Conservation (phyloP, 2,113 vertebrate genomes). For the Ahaetulla prasina region DNA sequence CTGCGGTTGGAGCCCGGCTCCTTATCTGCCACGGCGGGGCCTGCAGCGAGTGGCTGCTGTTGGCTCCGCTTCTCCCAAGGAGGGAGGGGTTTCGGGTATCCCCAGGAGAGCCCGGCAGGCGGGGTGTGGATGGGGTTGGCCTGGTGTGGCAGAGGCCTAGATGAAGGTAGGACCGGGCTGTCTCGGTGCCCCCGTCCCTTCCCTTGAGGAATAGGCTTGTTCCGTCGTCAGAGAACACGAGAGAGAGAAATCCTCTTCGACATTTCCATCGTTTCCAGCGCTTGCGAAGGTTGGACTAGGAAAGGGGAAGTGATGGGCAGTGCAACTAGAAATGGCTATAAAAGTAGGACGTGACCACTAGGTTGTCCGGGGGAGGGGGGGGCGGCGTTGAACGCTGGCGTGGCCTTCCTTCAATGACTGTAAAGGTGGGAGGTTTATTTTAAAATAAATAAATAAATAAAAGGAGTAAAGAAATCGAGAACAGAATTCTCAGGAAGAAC, state of each 20-base stretch:
- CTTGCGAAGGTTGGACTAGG: background rate
- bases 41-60: background rate
- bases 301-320: background rate
- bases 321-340: background rate
- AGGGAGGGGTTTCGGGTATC: background rate
- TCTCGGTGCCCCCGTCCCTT: background rate
- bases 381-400: too few species aligned
- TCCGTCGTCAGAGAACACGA: background rate
- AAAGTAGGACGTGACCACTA: background rate
- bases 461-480: background rate
- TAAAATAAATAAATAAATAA: too few species aligned
- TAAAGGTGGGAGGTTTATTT: background rate
- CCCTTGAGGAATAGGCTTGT: background rate
- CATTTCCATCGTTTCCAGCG: background rate
- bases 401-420: background rate
- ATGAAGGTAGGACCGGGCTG: background rate
- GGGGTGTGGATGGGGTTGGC: background rate
- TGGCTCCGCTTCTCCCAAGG: background rate
- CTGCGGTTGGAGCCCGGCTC: background rate
- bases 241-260: rapidly evolving
- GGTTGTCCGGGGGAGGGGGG: too few species aligned
- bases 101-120: background rate
- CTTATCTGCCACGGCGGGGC: background rate
- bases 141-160: background rate
- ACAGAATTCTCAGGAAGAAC: background rate